Evolutionary conservation across 2,113 vertebrate species (phyloP).

Genomic region (Cyprinodon variegatus): DNA sequence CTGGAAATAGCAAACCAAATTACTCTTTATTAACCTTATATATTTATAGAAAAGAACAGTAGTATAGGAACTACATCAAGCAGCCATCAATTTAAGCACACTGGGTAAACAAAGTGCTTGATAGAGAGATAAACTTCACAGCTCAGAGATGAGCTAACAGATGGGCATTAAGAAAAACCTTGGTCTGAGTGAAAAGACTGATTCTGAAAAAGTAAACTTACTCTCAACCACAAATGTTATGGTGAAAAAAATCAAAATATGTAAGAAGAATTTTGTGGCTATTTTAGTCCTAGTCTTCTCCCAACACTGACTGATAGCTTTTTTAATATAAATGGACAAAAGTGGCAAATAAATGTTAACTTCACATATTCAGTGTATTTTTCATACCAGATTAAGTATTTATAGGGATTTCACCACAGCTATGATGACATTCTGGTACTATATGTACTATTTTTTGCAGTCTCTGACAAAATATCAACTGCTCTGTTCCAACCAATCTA

Average conservation of each 20-base stretch:
- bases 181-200: slow-evolving; percentile 19
- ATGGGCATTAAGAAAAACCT: slow-evolving; percentile 41
- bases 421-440: background rate
- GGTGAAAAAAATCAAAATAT: background rate
- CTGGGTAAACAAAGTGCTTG: slow-evolving; percentile 50
- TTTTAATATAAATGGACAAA: background rate
- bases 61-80: slow-evolving; percentile 61
- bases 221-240: background rate
- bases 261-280: background rate
- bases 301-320: background rate
- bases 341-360: background rate
- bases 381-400: background rate
- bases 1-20: slow-evolving; percentile 71
- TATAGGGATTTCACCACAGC: too few relatives aligned
- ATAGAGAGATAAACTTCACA: slow-evolving; percentile 56
- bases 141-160: slow-evolving; percentile 40
- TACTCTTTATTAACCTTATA: slow-evolving; percentile 72
- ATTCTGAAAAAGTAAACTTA: slow-evolving; percentile 12
- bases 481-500: too few relatives aligned
- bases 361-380: background rate
- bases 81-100: slow-evolving; percentile 63
- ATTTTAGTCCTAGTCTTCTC: background rate
- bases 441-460: too few relatives aligned
- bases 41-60: slow-evolving; percentile 71
- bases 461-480: too few relatives aligned